Evolutionary conservation across 2,888 invertebrate species (phyloP), one percentile per base, ranked within the genome.

Genomic region (Congeria kusceri): DNA sequence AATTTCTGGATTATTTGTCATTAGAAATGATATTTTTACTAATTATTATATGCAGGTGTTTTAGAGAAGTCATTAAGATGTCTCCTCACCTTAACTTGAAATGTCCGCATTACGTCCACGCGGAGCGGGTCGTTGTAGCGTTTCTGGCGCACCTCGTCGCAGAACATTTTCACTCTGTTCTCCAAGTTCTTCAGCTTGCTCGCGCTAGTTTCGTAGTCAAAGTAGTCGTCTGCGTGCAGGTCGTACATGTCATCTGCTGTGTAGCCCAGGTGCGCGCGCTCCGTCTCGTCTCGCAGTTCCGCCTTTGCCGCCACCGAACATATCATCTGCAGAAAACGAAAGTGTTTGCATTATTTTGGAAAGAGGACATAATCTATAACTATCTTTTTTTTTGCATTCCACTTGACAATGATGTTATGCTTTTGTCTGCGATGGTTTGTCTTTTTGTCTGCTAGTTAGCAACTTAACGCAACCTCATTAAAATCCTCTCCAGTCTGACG

Each of bases 201-300:
- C 18, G 91, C 90, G 75, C 92, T 90, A 9, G 92, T 92, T 75
- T 92, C 92, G 83, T 86, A 86, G 79, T 92, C 92, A 80, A 91
- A 92, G 65, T 84, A 85, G 44, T 88, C 87, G 11, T 88, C 86
- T 62, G 77, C 73, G 27, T 85, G 70, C 57, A 76, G 56, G 59
- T 81, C 81, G 44, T 57, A 80, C 53, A 84, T 67, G 29, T 84
- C 74, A 44, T 77, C 79, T 23, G 83, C 69, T 28, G 73, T 75
- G 46, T 78, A 79, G 9, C 77, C 81, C 9, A 80, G 58, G 53
- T 79, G 77, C 13, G 83, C 73, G 29, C 80, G 77, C 20, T 77
- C 73, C 46, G 83, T 77, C 39, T 84, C 83, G 20, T 76, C 72
- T 15, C 78, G 71, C n/a, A 86, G 59, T 69, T 86, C 85, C 46